phyloP scores from a whole-genome alignment of 2,113 vertebrate species.

The Coptodon bakossiorum region DNA sequence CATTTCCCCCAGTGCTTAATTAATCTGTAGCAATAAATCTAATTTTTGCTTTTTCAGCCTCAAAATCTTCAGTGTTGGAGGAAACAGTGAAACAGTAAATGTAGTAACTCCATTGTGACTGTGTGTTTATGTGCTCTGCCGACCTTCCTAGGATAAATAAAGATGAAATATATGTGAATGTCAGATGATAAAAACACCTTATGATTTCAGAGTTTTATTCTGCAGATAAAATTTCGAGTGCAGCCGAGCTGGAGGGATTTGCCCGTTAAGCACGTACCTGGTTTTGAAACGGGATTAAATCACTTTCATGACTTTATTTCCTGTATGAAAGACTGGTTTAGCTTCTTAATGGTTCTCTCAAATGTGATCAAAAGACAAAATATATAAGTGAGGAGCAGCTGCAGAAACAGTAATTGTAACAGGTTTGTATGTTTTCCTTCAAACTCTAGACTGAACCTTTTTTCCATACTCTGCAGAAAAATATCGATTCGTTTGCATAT shows the following conservation, averaged over 20 bases:
- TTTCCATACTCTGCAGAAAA: not conserved
- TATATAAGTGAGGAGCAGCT: not conserved
- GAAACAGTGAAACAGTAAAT: not conserved
- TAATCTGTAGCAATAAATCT: not conserved
- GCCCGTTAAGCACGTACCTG: not conserved
- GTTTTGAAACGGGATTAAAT: not conserved
- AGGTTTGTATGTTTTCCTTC: not conserved
- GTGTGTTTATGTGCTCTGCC: not conserved
- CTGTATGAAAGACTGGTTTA: not conserved
- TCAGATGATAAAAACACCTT: not conserved
- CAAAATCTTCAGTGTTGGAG: not conserved
- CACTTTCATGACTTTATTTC: not conserved
- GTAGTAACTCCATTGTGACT: not conserved
- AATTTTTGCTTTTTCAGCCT: not conserved
- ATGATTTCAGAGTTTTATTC: not conserved
- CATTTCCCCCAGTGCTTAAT: not conserved
- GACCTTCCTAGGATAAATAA: not conserved
- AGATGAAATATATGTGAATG: not conserved
- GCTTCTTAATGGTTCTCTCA: not conserved
- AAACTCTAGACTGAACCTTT: not conserved
- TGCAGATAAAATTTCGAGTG: not conserved
- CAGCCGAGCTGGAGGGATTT: not conserved
- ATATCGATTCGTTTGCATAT: not conserved
- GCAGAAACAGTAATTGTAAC: not conserved
- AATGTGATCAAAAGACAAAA: not conserved